Evolutionary conservation across 2,888 invertebrate genomes (phyloP).

Genomic region (Xanthia icteritia): DNA sequence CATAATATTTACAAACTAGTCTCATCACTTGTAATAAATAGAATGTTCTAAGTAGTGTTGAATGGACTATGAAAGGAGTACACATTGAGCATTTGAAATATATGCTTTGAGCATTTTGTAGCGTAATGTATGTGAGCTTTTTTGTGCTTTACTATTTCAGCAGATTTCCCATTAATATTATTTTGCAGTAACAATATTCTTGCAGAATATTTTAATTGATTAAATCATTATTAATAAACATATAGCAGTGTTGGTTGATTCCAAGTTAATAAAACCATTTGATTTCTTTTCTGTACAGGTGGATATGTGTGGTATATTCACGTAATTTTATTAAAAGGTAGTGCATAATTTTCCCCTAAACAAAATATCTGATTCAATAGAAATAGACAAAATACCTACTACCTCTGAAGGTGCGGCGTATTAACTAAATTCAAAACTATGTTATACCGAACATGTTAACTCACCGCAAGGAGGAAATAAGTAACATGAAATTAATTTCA

Average conservation of each 20-base stretch:
- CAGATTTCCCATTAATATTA: background rate
- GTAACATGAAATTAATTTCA: constrained; percentile 15
- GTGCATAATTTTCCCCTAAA: background rate
- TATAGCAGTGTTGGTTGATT: background rate
- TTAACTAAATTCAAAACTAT: constrained; percentile 2
- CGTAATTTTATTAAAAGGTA: background rate
- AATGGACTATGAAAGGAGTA: constrained; percentile 35
- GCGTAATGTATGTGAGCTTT: background rate
- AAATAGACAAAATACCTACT: background rate
- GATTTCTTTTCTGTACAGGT: background rate
- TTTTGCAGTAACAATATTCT: background rate
- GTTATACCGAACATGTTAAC: constrained; percentile 5
- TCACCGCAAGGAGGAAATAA: background rate
- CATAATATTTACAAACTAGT: constrained; percentile 83
- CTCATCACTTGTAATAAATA: constrained; percentile 76
- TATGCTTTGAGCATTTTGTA: constrained; percentile 16
- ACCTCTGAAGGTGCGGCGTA: background rate
- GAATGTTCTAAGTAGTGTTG: constrained; percentile 59
- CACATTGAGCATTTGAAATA: constrained; percentile 48
- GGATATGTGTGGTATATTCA: background rate
- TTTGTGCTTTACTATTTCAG: constrained; percentile 7
- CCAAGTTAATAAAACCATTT: background rate
- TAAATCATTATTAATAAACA: background rate
- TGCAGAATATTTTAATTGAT: background rate
- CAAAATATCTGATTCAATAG: background rate